Evolutionary conservation across 1,140 invertebrate genomes (phyloP).

Genomic region (Harlomillsia oculata): DNA sequence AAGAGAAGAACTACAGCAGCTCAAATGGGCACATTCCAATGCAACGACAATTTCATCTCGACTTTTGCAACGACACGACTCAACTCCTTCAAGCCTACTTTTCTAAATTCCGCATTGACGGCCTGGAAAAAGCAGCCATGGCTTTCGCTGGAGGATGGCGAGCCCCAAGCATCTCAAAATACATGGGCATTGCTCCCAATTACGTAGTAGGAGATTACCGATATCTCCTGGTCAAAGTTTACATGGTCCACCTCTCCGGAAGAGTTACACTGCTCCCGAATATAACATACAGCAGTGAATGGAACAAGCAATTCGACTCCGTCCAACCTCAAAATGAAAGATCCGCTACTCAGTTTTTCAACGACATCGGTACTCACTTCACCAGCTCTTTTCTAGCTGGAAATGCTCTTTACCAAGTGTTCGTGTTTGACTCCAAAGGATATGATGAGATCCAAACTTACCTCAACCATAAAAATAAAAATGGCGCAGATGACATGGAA

Average conservation of each 20-base stretch:
- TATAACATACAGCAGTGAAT: background rate
- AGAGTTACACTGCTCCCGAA: background rate
- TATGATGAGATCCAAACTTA: slow-evolving; percentile 3
- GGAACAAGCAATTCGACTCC: background rate
- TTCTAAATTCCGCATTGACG: slow-evolving; percentile 66
- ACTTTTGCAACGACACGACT: slow-evolving; percentile 72
- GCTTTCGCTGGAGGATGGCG: slow-evolving; percentile 74
- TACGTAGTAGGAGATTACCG: slow-evolving; percentile 65
- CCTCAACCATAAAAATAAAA: background rate
- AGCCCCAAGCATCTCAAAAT: slow-evolving; percentile 40
- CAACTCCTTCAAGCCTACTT: slow-evolving; percentile 71
- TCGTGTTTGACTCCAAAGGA: slow-evolving; percentile 11
- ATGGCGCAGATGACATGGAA: slow-evolving; percentile 34
- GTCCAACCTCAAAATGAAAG: background rate
- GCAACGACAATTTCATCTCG: slow-evolving; percentile 76
- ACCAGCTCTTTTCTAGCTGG: slow-evolving; percentile 10
- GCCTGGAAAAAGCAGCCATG: slow-evolving; percentile 65
- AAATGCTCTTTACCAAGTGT: slow-evolving; percentile 28
- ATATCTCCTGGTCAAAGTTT: slow-evolving; percentile 52
- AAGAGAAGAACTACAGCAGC: slow-evolving; percentile 39
- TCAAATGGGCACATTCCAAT: slow-evolving; percentile 35
- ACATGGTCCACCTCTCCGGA: slow-evolving; percentile 40
- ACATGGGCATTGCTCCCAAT: slow-evolving; percentile 49
- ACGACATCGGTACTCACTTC: slow-evolving; percentile 22
- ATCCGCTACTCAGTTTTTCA: slow-evolving; percentile 19